Conservation (phyloP, 2,888 invertebrate genomes). For the Limnephilus auricula region DNA sequence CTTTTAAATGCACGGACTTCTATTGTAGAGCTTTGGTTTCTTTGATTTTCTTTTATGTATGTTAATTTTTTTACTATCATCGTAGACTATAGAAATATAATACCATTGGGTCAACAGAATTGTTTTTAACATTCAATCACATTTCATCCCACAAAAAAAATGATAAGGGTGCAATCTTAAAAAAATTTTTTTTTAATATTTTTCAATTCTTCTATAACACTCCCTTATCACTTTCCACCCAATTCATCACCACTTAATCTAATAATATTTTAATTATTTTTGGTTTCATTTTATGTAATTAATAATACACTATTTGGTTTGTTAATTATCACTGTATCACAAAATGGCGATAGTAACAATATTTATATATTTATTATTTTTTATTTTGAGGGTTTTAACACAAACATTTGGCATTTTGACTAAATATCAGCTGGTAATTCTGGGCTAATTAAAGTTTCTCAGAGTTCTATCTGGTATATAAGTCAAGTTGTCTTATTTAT, state of each 20-base stretch:
- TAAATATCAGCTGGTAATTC: slow-evolving; percentile 99
- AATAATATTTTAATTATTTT: background rate
- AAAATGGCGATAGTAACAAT: background rate
- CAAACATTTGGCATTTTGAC: slow-evolving; percentile 69
- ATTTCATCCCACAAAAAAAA: background rate
- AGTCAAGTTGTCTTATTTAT: slow-evolving; percentile 57
- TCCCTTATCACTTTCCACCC: background rate
- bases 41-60: background rate
- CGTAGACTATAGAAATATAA: background rate
- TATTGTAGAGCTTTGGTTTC: too few species aligned
- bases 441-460: slow-evolving; percentile 84
- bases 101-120: background rate
- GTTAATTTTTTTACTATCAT: background rate
- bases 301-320: background rate
- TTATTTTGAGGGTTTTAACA: background rate
- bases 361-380: background rate
- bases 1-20: background rate
- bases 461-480: slow-evolving; percentile 92
- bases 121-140: background rate
- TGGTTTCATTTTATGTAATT: background rate
- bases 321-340: background rate
- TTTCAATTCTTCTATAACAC: background rate
- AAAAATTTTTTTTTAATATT: background rate
- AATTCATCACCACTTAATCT: background rate
- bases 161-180: background rate